Base-by-base conservation (phyloP, 2,888 invertebrate species). In the Orthosia cruda region DNA sequence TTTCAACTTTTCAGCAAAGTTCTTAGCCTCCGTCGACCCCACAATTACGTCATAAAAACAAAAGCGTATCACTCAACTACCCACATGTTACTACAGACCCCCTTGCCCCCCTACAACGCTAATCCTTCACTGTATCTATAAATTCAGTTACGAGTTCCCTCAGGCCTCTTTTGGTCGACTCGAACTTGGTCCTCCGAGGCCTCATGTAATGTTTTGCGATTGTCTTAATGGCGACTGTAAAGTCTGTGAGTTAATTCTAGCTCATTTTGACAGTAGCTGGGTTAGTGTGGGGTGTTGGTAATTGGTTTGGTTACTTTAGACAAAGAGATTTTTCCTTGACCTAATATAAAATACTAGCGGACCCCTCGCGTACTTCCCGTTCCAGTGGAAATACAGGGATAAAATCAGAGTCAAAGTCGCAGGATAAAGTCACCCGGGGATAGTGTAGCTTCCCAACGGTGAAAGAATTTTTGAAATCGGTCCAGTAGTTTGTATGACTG, bases 81-180 rank as follows among this genome's bases (percentile, higher is more conserved):
- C 49, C 61, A n/a, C 59, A 50, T 52, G 12, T 55, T 54, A 32
- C 58, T 54, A 65, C 16, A 32, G 20, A n/a, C 26, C 26, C 47
- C 47, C 5, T 40, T 9, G 0, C 26, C 20, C 13, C 69, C 70
- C 32, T 40, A 13, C 18, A 45, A 49, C 16, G 13, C 61, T 77
- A 75, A 86, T 86, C 71, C 70, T 76, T 85, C 85, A 76, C 69
- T 80, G 81, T 80, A 72, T 54, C 47, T 72, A 57, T 65, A 68
- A 70, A 85, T 84, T 80, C 40, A 65, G 75, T 84, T 84, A 84
- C 50, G 15, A 55, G 71, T 75, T 77, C 80, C 70, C 68, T 1
- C 11, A 64, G 74, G 78, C 49, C 68, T 77, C 58, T 63, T 78
- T 65, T 58, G 52, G 63, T 40, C 23, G 58, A 47, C 62, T 67